Conservation (phyloP, 2,888 invertebrate species). For the Phasia obesa region DNA sequence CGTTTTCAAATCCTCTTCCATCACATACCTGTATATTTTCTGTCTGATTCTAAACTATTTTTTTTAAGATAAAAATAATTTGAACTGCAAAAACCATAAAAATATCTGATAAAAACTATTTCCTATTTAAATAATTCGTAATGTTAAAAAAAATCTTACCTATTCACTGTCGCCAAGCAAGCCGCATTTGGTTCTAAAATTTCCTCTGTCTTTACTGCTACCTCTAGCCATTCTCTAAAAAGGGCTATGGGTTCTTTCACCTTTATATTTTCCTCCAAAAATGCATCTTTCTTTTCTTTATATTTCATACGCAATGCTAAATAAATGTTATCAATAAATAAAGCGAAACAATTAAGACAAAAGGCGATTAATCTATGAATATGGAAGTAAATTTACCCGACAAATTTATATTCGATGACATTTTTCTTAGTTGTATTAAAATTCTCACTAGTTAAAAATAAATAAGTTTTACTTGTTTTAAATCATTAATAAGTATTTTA, state of each 20-base stretch:
- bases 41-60: too few species aligned
- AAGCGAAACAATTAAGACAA: constrained; percentile 7
- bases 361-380: background rate
- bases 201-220: constrained; percentile 87
- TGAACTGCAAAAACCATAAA: too few species aligned
- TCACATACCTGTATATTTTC: too few species aligned
- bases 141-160: constrained; percentile 83
- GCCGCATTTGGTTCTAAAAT: constrained; percentile 96
- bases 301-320: constrained; percentile 91
- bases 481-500: background rate
- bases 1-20: too few species aligned
- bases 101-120: too few species aligned
- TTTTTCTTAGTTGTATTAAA: constrained; percentile 54
- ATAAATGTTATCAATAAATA: background rate
- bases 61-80: too few species aligned
- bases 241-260: constrained; percentile 92
- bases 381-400: constrained; percentile 66
- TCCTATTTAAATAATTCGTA: background rate
- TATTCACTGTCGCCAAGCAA: constrained; percentile 93
- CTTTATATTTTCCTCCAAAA: constrained; percentile 90
- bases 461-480: constrained; percentile 22
- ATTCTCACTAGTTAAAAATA: constrained; percentile 54
- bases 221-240: constrained; percentile 93
- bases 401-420: constrained; percentile 69
- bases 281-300: constrained; percentile 87